Base-by-base conservation (phyloP, 1,140 invertebrate genomes). In the Lycorma delicatula region DNA sequence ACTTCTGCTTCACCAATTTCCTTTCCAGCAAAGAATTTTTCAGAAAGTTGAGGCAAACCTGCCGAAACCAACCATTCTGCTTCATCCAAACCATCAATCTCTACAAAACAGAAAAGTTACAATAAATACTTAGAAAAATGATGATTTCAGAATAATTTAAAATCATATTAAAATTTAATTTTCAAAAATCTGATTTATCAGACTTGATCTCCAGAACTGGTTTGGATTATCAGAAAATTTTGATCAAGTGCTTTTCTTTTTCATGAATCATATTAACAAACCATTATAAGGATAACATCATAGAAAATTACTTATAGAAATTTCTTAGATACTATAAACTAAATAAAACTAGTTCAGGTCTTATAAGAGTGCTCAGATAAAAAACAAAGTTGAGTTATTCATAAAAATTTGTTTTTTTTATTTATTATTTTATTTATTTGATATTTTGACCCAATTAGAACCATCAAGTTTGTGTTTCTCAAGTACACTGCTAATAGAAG, bases 31-130 rank as follows among this genome's bases (percentile, higher is more conserved):
- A 78, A 74, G 72, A 79, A 81, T 13, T 79, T 72, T 54, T 80
- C 79, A 3, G 77, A 76, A 60, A 82, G 68, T 61, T 80, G 73
- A 2, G 72, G 71, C 47, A 83, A 70, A 9, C 83, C 83, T 2
- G 80, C 81, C 53, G 78, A 70, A 2, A 70, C 71, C 50, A 82
- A 68, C 79, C 80, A 82, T 53, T 78, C 78, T 0, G 78, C 76
- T 64, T 82, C 80, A 44, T 74, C 72, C 61, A 81, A 78, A 3
- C 79, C 80, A 58, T 80, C 78, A 13, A 34, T 50, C 13, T 60
- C 52, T 47, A 29, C 9, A 34, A 26, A 28, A 29, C 25, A 56
- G 9, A 44, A 46, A 25, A n/a, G 29, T 7, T 7, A 6, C 6
- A 31, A 7, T 31, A 7, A 7, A 31, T 7, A 7, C 29, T 7